Conservation (phyloP, 2,888 invertebrate genomes). For the Heliothis peltigera region DNA sequence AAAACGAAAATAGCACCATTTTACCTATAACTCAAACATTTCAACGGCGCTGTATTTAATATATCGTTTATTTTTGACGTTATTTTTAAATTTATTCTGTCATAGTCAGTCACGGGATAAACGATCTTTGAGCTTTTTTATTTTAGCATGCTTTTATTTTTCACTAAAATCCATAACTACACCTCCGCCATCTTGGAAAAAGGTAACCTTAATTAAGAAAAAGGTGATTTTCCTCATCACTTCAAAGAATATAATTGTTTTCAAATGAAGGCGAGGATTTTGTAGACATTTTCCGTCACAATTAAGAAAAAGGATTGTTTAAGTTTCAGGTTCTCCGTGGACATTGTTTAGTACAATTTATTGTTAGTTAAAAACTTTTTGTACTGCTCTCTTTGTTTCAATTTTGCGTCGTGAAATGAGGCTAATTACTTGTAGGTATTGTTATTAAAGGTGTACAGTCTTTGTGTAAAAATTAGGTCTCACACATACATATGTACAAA, state of each 20-base stretch:
- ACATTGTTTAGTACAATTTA: conserved; percentile 23
- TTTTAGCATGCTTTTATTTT: background rate
- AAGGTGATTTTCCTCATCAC: conserved; percentile 41
- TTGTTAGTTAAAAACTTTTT: conserved; percentile 19
- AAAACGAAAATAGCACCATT: conserved; percentile 10
- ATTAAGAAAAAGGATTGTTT: conserved; percentile 41
- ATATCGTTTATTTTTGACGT: too few relatives aligned
- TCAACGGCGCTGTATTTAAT: conserved; percentile 12
- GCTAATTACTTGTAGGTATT: conserved; percentile 9
- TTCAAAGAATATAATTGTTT: conserved; percentile 42
- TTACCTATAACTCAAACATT: conserved; percentile 34
- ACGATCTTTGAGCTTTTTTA: too few relatives aligned
- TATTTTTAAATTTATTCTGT: too few relatives aligned
- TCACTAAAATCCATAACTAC: conserved; percentile 21
- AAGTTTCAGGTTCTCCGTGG: conserved; percentile 7
- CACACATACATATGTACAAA: background rate
- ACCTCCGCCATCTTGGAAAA: conserved; percentile 29
- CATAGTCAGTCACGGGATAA: background rate
- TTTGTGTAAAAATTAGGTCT: background rate
- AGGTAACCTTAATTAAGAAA: conserved; percentile 30
- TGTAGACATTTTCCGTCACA: conserved; percentile 27
- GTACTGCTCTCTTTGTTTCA: conserved; percentile 8
- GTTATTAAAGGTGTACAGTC: background rate
- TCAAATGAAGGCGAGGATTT: conserved; percentile 39
- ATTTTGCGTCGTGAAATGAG: background rate